A percentile compares a stretch with the other conserved stretches of the same genome.
phyloP scores from a whole-genome alignment of 2,888 invertebrate species.

The Anticlea derivata region DNA sequence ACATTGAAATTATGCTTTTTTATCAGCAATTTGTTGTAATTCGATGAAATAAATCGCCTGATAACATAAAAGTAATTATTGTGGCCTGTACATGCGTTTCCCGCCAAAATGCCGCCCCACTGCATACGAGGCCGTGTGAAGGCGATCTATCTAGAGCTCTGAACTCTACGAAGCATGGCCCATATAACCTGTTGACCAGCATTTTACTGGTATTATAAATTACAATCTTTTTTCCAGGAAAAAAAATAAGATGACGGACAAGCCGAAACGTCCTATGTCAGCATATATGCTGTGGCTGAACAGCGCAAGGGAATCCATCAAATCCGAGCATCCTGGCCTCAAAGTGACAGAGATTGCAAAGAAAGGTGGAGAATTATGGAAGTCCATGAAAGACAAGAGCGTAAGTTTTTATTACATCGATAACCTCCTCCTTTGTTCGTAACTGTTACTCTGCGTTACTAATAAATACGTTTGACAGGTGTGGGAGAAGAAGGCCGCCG shows the following conservation, averaged over 20 bases:
- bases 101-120: constrained; percentile 81
- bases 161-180: constrained; percentile 49
- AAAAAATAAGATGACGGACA: constrained; percentile 91
- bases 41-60: constrained; percentile 33
- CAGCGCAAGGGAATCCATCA: constrained; percentile 93
- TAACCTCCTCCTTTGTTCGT: no score
- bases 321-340: constrained; percentile 95
- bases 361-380: constrained; percentile 98
- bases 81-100: constrained; percentile 63
- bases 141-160: constrained; percentile 52
- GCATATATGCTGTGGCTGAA: constrained; percentile 98
- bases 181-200: constrained; percentile 59
- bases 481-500: constrained; percentile 95
- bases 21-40: constrained; percentile 35
- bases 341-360: constrained; percentile 96
- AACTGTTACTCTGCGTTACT: no score
- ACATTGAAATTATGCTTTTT: constrained; percentile 38
- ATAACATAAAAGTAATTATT: constrained; percentile 28
- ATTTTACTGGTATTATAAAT: constrained; percentile 39
- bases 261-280: constrained; percentile 96
- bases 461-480: constrained; percentile 79
- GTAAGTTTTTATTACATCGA: constrained; percentile 79
- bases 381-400: constrained; percentile 93
- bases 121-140: constrained; percentile 54
- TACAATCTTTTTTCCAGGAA: constrained; percentile 62